phyloP scores from a whole-genome alignment of 2,888 invertebrate species.

The Hypselothyrea guttata region DNA sequence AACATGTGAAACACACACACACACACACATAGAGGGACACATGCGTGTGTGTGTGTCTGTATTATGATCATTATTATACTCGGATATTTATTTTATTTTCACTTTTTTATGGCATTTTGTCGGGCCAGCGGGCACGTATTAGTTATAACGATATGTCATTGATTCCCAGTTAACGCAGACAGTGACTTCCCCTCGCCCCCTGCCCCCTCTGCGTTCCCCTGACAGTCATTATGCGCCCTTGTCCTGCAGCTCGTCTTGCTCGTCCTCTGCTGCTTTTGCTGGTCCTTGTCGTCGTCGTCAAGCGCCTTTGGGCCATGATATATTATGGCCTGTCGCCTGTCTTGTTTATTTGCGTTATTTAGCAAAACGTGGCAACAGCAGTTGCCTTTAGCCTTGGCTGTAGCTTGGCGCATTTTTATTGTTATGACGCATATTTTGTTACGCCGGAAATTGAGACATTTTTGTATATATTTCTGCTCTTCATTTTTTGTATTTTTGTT shows the following conservation, averaged over 20 bases:
- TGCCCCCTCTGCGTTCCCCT: conserved; percentile 37
- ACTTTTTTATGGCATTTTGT: conserved; percentile 51
- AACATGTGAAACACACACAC: conserved; percentile 16
- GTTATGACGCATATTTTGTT: conserved; percentile 73
- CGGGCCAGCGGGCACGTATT: conserved; percentile 66
- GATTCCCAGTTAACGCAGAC: conserved; percentile 66
- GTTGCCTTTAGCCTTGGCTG: neutral
- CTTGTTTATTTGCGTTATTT: conserved; percentile 73
- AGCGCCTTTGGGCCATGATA: conserved; percentile 74
- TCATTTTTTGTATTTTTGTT: neutral
- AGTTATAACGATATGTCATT: conserved; percentile 74
- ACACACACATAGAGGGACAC: no score
- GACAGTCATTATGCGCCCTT: conserved; percentile 58
- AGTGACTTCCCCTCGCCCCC: neutral
- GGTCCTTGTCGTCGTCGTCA: conserved; percentile 42
- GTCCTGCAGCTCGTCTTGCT: conserved; percentile 10
- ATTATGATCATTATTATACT: conserved; percentile 57
- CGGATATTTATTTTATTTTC: conserved; percentile 50
- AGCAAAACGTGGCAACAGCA: conserved; percentile 54
- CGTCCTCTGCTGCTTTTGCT: neutral
- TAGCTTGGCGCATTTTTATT: conserved; percentile 62
- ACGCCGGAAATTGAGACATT: conserved; percentile 67
- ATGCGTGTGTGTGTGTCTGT: conserved; percentile 14
- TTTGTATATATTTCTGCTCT: conserved; percentile 33
- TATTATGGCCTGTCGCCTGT: conserved; percentile 74